These are phyloP conservation scores for Mya arenaria DNA, from an alignment of 1,140 invertebrate genomes.

Conservation along the genomic window DNA sequence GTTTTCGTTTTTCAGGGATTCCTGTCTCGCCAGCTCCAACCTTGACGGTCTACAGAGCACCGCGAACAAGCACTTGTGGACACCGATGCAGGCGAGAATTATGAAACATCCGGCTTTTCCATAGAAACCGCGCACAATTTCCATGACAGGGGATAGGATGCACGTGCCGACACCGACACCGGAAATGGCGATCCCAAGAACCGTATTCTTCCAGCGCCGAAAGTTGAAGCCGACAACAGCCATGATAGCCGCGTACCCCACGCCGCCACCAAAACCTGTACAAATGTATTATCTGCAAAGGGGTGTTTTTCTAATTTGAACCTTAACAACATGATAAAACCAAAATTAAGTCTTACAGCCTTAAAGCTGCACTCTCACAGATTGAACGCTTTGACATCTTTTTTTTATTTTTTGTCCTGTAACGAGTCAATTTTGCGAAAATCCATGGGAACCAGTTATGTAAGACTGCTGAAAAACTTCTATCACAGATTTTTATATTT, in stretches of 20 bases:
- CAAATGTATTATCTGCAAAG: too few relatives aligned
- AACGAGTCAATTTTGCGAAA: too few relatives aligned
- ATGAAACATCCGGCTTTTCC: conserved; percentile 50
- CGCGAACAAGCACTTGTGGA: conserved; percentile 52
- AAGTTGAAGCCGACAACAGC: conserved; percentile 56
- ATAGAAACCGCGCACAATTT: conserved; percentile 48
- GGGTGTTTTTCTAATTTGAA: too few relatives aligned
- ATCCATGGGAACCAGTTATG: too few relatives aligned
- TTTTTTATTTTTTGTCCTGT: too few relatives aligned
- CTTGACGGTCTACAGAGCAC: conserved; percentile 50
- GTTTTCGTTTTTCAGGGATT: conserved; percentile 25
- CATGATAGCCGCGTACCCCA: conserved; percentile 53
- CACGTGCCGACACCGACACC: conserved; percentile 48
- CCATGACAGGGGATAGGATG: conserved; percentile 36
- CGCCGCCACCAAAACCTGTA: conserved; percentile 50
- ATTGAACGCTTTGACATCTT: too few relatives aligned
- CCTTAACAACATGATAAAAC: too few relatives aligned
- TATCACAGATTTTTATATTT: too few relatives aligned
- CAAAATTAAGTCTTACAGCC: too few relatives aligned
- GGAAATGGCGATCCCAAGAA: conserved; percentile 42
- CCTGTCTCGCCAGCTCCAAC: conserved; percentile 41
- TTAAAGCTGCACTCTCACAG: too few relatives aligned
- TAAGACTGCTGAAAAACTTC: too few relatives aligned
- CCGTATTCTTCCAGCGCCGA: conserved; percentile 36
- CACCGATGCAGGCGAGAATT: conserved; percentile 41